Evolutionary conservation across 2,888 invertebrate species (phyloP), one percentile per base, ranked within the genome.

Genomic region (Sphaeridia pumilis): DNA sequence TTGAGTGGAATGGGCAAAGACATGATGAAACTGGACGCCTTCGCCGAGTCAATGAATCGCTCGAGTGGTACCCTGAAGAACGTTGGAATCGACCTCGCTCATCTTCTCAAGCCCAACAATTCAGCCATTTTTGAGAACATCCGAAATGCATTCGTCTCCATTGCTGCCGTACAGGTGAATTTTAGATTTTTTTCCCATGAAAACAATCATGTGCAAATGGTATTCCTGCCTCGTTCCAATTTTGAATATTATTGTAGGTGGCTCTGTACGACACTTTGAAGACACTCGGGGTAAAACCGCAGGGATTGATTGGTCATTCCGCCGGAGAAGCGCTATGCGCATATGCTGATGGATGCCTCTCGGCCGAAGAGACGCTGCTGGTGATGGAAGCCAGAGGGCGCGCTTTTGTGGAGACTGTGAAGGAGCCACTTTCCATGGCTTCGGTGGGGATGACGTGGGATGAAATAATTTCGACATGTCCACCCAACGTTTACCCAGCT

Each of bases 251-350:
- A 22, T 42, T 64, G 17, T 57, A 76, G 74, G 85, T 97, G 48
- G 95, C 89, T 24, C 74, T 97, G 14, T 87, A 92, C 1, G 94
- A 97, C 72, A 72, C 89, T 48, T 74, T 97, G 58, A 78, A 76
- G 52, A 74, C 76, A 21, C 68, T 84, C 22, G 87, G 84, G 57
- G 76, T 97, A 36, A 75, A 77, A 49, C 90, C 94, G 3, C 92
- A 94, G 70, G 94, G 93, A 49, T 89, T 97, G 67, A 77, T 97
- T 49, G 97, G 97, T 1, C 95, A 97, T 72, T 94, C 94, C 21
- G 87, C 87, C 12, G 90, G 90, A 22, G 50, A 44, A 31, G 3
- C 34, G 4, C 12, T 43, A 2, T 26, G 31, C n/a, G 50, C 44
- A 10, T 50, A 50, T 26, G 34, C 36, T 7, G 50, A 50, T 24